A percentile compares a stretch with the other conserved stretches of the same genome.
phyloP scores from a whole-genome alignment of 2,888 invertebrate genomes.

The Netelia inedita region DNA sequence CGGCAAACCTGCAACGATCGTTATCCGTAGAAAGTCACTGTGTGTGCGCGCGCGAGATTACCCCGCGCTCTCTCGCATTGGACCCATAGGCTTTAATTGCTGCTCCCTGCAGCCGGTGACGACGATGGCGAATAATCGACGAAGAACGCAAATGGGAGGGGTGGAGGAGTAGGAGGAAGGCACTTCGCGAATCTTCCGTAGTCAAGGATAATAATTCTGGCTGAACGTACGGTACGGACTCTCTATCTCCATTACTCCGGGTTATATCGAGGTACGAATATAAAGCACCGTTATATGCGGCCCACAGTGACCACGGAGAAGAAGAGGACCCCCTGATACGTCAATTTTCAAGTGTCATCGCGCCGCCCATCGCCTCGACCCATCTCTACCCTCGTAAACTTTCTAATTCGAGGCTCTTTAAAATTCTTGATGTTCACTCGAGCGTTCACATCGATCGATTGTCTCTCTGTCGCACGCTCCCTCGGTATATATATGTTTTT shows the following conservation, averaged over 20 bases:
- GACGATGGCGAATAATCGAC: constrained; percentile 61
- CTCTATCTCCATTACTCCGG: neutral
- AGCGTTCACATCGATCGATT: constrained; percentile 34
- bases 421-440: constrained; percentile 20
- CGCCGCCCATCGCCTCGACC: constrained; percentile 26
- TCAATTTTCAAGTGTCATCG: constrained; percentile 60
- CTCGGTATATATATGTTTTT: neutral
- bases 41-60: constrained; percentile 64
- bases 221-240: neutral
- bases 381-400: constrained; percentile 32
- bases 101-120: constrained; percentile 55
- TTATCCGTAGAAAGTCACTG: constrained; percentile 70
- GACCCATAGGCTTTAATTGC: constrained; percentile 67
- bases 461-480: constrained; percentile 18
- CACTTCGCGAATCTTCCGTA: constrained; percentile 53
- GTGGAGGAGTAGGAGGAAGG: neutral
- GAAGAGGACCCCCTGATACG: constrained; percentile 11
- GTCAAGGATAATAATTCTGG: constrained; percentile 58
- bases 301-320: neutral
- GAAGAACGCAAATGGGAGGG: constrained; percentile 25
- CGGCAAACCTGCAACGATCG: constrained; percentile 62
- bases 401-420: constrained; percentile 55
- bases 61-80: constrained; percentile 42
- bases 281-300: constrained; percentile 47
- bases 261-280: constrained; percentile 16